These are phyloP conservation scores for Lophura nycthemera DNA, from an alignment of 2,113 vertebrate genomes.

Conservation along the genomic window DNA sequence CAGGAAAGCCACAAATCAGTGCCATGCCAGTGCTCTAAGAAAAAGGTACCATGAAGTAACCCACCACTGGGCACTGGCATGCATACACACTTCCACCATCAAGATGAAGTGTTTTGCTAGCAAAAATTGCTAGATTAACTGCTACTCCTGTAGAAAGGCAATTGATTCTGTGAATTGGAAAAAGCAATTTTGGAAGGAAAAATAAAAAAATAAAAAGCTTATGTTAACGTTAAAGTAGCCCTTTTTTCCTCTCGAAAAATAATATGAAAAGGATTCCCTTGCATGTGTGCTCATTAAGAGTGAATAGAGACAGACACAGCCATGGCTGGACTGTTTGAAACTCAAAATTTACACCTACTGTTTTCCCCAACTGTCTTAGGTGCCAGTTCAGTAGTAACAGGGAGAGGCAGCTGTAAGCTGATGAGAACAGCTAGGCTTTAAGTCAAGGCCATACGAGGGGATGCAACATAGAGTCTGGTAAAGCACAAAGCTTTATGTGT, in stretches of 20 bases:
- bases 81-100: neutral
- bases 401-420: neutral
- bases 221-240: neutral
- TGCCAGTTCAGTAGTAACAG: neutral
- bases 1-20: neutral
- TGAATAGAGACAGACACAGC: neutral
- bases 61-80: neutral
- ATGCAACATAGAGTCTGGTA: neutral
- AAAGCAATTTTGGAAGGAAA: neutral
- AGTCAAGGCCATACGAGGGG: neutral
- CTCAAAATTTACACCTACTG: neutral
- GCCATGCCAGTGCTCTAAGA: neutral
- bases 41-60: neutral
- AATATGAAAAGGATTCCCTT: neutral
- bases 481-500: neutral
- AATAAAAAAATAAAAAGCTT: neutral
- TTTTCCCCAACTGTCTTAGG: neutral
- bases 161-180: neutral
- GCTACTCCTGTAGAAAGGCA: neutral
- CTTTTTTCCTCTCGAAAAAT: neutral
- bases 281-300: neutral
- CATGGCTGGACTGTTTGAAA: neutral
- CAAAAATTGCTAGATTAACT: neutral
- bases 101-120: neutral
- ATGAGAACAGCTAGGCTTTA: neutral